Base-by-base conservation (phyloP, 2,888 invertebrate genomes). In the Apodemia hepburni region DNA sequence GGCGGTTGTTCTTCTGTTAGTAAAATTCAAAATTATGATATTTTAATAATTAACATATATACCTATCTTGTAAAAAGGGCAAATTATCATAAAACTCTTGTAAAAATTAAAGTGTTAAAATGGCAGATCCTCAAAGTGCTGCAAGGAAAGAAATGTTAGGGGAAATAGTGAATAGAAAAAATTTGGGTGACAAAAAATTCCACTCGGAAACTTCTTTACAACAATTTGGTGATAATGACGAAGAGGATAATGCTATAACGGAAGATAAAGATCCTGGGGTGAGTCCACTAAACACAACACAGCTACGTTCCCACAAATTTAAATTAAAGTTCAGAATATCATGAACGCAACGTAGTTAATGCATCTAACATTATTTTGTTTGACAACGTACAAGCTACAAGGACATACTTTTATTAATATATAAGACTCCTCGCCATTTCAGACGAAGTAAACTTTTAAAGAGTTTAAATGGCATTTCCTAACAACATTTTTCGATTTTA, bases 151-250 rank as follows among this genome's bases (percentile, higher is more conserved):
- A 83, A 69, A 72, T 85, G 62, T 67, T 84, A 62, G 80, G 85
- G 18, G 85, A 85, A 73, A 81, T 85, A 64, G 69, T 75, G 61
- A 85, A 82, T 66, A 82, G 82, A 63, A 83, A 77, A 61, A 80
- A 79, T 62, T 59, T 89, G 69, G 88, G 89, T 59, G 81, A 82
- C 60, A 88, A 89, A 69, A 86, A 84, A 63, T 89, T 82, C 68
- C 88, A 90, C 69, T 91, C 91, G 2, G 91, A 91, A 66, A 80
- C 87, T 1, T 87, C 88, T 3, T 72, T 90, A 17, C 87, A 89
- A 62, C 77, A 87, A 60, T 83, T 75, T 63, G 82, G 74, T 38
- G 84, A 82, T 64, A 79, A 82, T 60, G 82, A 81, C 58, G 79
- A 78, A n/a, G 66, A 66, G 11, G 69, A 71, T 60, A 62, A 63